These are phyloP conservation scores for Diglossa brunneiventris DNA, from an alignment of 2,113 vertebrate species.

Conservation along the genomic window DNA sequence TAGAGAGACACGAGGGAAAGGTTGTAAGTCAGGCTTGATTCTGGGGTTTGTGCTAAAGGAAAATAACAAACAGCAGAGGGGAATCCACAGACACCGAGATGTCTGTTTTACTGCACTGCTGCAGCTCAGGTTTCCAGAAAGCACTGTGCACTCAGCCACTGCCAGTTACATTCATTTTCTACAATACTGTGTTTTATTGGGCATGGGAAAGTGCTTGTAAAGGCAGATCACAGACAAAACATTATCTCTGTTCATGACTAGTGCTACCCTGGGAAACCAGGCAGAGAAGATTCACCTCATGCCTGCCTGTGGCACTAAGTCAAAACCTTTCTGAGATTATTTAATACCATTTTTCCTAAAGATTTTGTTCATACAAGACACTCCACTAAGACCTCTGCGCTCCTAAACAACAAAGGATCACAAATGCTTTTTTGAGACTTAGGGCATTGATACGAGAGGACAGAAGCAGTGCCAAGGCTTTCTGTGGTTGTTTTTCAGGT, in stretches of 20 bases:
- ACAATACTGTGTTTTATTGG: neutral
- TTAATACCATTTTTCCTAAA: neutral
- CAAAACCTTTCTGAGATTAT: neutral
- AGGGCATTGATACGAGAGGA: fast-evolving
- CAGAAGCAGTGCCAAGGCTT: neutral
- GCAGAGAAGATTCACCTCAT: neutral
- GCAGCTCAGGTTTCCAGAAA: neutral
- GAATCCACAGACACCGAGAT: neutral
- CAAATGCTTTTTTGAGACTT: neutral
- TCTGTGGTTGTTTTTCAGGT: neutral
- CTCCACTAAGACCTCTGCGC: neutral
- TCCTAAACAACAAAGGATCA: neutral
- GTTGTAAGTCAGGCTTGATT: neutral
- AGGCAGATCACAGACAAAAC: neutral
- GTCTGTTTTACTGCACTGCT: neutral
- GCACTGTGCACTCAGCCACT: neutral
- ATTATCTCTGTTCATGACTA: neutral
- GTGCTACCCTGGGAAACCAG: neutral
- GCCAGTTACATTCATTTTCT: neutral
- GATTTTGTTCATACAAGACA: neutral
- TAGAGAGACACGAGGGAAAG: neutral
- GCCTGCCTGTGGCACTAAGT: neutral
- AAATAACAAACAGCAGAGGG: neutral
- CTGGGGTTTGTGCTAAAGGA: neutral
- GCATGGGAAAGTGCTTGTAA: neutral